Evolutionary conservation across 2,888 invertebrate species (phyloP), one percentile per base, ranked within the genome.

Genomic region (Xestia c-nigrum): DNA sequence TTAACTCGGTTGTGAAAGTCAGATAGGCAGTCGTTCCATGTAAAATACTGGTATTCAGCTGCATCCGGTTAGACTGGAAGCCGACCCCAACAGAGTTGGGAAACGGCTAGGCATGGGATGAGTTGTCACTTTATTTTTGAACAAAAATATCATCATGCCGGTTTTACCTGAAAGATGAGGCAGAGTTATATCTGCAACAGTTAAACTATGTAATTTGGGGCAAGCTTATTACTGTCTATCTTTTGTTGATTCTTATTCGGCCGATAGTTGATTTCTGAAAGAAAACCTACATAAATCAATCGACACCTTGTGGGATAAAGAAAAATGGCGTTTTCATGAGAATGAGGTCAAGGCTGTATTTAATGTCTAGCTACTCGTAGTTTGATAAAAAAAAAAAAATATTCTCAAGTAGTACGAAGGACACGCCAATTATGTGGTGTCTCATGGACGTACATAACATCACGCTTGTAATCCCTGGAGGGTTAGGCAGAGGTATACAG

Each of bases 331-430:
- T 52, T 9, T 46, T 38, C 16, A 14, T 21, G 31, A 24, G 21
- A 80, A 82, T 24, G 14, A 65, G 76, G 68, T 82, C 76, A 82
- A 64, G 68, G 76, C 31, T 43, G 5, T 52, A 16, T 80, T 31
- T 63, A 31, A 46, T 10, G 55, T 59, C 38, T 66, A 7, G 14
- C 9, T 50, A n/a, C n/a, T n/a, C n/a, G n/a, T n/a, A n/a, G n/a
- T n/a, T n/a, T n/a, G n/a, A n/a, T n/a, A n/a, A n/a, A 38, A n/a
- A 5, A n/a, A 3, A 57, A 57, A 50, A 1, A 24, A 52, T 24
- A 38, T 43, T 50, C 21, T 10, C 10, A 43, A 79, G 5, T 31
- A 46, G 24, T 57, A 40, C 5, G 12, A 64, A 50, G n/a, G 10
- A 57, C 19, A 5, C 5, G 12, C 1, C 24, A 50, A 57, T 64